Base-by-base conservation (phyloP, 1,140 invertebrate genomes). In the Drosophila nigromelanica region DNA sequence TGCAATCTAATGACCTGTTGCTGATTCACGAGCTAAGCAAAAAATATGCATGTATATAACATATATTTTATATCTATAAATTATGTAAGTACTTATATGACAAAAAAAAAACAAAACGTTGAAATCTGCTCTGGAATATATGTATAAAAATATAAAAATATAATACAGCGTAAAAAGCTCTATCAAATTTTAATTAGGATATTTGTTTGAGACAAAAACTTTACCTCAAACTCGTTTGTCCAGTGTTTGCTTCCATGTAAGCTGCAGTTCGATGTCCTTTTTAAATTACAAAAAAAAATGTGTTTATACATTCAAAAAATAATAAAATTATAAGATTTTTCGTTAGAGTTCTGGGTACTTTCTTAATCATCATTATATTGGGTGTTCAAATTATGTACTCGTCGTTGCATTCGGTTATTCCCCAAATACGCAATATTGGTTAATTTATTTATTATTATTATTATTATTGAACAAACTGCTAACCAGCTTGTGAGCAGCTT, bases 1-100 rank as follows among this genome's bases (percentile, higher is more conserved):
- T 78, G 79, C 69, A 82, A 82, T 58, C 70, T 74, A 82, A 82
- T 82, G 79, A 82, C 79, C 55, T 40, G 60, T 35, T n/a, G 30
- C 42, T 63, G 37, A 79, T 50, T 64, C 63, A 56, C 33, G 40
- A 52, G 18, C 43, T 63, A 39, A 50, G 54, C 55, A 35, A 35
- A 62, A 40, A 62, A 63, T 3, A 21, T 7, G 3, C n/a, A n/a
- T n/a, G n/a, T n/a, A 27, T n/a, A n/a, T 27, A 27, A n/a, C 15
- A 30, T 3, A 24, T 50, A 50, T 30, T 33, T 21, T 24, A 27
- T 30, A 8, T 12, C 24, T 10, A 15, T 35, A 35, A 52, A 52
- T 52, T 33, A 52, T 52, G 50, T 52, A 52, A 52, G 30, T 35
- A 35, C n/a, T 14, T 18, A 35, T 35, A 35, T 35, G 50, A 35